Evolutionary conservation across 1,140 invertebrate genomes (phyloP), one percentile per base, ranked within the genome.

Genomic region (Heliconius melpomene): DNA sequence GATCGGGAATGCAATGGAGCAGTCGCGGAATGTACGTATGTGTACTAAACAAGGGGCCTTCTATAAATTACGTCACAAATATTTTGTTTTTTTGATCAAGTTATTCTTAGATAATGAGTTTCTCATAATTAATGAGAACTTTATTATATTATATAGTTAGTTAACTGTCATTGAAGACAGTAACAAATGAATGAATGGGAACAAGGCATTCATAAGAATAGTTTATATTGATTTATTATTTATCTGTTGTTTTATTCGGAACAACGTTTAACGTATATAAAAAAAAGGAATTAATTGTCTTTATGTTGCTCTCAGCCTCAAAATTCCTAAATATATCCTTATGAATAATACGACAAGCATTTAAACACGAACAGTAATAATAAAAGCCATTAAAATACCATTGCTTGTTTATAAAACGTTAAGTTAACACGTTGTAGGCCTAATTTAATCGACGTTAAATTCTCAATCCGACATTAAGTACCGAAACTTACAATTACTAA

Each of bases 1-100:
- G 73, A 88, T 73, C 20, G 77, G 89, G 88, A 90, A 89, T 90
- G 88, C 81, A 75, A 46, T 7, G 52, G 32, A 83, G 60, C 60
- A 29, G 23, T 26, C 60, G 60, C 26, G 60, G 60, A 66, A 66
- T 66, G 60, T 66, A 66, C 20, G 18, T 13, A 13, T 40, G 1
- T 40, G 18, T 23, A 13, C 54, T 11, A n/a, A 60, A 20, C 2
- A 60, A 0, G 54, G 18, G 50, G 50, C 6, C 7, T 20, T 7
- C 7, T 20, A 20, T 20, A 20, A 52, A 52, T 52, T 52, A 52
- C 40, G 5, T 46, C 3, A 46, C 13, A 46, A 5, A 5, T 3
- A 46, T 16, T 46, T 16, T 16, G 16, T 46, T 46, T 46, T 16
- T 46, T 46, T 46, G 40, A 16, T 16, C 54, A 60, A 20, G 16